Conservation (phyloP, 1,140 invertebrate species). For the Atta texana region DNA sequence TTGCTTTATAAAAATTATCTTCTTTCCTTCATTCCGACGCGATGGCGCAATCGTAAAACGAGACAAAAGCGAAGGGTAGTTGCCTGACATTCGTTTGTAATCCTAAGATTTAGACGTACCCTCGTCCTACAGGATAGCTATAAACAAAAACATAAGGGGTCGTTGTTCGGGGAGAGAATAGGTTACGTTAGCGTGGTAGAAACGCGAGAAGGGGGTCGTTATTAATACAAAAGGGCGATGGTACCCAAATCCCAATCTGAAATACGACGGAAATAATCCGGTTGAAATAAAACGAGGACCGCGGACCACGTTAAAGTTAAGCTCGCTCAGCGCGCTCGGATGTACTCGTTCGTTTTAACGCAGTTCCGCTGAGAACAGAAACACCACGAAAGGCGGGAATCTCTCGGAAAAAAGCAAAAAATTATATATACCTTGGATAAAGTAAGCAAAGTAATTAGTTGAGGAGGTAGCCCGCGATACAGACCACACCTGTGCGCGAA, state of each 20-base stretch:
- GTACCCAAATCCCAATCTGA: slow-evolving; percentile 83
- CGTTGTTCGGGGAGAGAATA: slow-evolving; percentile 68
- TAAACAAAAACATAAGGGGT: slow-evolving; percentile 78
- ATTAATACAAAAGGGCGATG: slow-evolving; percentile 81
- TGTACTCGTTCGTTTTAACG: slow-evolving; percentile 62
- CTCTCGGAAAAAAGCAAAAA: slow-evolving; percentile 62
- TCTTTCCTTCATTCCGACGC: slow-evolving; percentile 42
- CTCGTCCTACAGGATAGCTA: slow-evolving; percentile 72
- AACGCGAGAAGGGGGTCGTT: slow-evolving; percentile 70
- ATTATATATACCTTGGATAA: slow-evolving; percentile 65
- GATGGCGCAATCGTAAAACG: slow-evolving; percentile 70
- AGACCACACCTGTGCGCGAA: slow-evolving; percentile 70
- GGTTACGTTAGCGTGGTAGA: slow-evolving; percentile 60
- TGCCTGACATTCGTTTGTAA: slow-evolving; percentile 78
- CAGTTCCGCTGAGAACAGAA: slow-evolving; percentile 51
- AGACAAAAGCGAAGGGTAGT: slow-evolving; percentile 66
- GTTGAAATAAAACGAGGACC: slow-evolving; percentile 78
- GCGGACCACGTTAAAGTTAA: slow-evolving; percentile 71
- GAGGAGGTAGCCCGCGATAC: slow-evolving; percentile 57
- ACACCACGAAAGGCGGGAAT: slow-evolving; percentile 55
- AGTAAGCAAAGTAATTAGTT: slow-evolving; percentile 72
- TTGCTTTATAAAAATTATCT: slow-evolving; percentile 67
- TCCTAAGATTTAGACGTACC: slow-evolving; percentile 80
- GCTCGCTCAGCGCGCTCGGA: slow-evolving; percentile 54
- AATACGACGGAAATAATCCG: slow-evolving; percentile 83